Evolutionary conservation across 2,888 invertebrate genomes (phyloP), one percentile per base, ranked within the genome.

Genomic region (Frankliniella fusca): DNA sequence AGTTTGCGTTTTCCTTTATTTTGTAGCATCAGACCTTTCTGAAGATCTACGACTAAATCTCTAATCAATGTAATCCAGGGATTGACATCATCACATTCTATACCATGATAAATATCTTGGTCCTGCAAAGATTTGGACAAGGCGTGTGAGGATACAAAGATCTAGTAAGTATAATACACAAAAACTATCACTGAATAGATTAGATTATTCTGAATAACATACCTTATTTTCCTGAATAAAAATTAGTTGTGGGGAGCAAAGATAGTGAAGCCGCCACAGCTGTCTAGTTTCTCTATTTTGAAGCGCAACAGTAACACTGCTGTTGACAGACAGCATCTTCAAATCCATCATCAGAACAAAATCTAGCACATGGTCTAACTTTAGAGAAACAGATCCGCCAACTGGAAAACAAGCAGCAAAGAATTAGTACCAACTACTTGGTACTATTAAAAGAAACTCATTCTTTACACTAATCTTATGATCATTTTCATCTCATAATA

Each of bases 1-100:
- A 94, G 89, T 88, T 93, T 92, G 83, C 91, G 90, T 87, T 93
- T 93, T n/a, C 91, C 92, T 86, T 92, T 91, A 85, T 93, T 93
- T 85, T 91, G 91, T 85, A 90, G 89, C 85, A 90, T 91, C 87
- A 96, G 90, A 82, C 97, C 97, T 89, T 98, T 98, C 87, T 96
- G 95, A 86, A 97, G 91, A 88, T 98, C 98, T 82, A 96, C 93
- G 84, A 95, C 92, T 76, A 98, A 90, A 87, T 98, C 97, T 80
- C 98, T 91, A 0, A 96, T 96, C 49, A 98, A 88, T 85, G 91
- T 90, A 85, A 89, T 90, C 28, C 89, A 87, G 18, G 88, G 87
- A 65, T 89, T 88, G 18, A 88, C 86, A 61, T 84, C 84, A 49
- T 84, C 81, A 80, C 86, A 86, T 11, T 95, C 96, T 85, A 98